phyloP scores from a whole-genome alignment of 2,113 vertebrate genomes.

The Shinisaurus crocodilurus region DNA sequence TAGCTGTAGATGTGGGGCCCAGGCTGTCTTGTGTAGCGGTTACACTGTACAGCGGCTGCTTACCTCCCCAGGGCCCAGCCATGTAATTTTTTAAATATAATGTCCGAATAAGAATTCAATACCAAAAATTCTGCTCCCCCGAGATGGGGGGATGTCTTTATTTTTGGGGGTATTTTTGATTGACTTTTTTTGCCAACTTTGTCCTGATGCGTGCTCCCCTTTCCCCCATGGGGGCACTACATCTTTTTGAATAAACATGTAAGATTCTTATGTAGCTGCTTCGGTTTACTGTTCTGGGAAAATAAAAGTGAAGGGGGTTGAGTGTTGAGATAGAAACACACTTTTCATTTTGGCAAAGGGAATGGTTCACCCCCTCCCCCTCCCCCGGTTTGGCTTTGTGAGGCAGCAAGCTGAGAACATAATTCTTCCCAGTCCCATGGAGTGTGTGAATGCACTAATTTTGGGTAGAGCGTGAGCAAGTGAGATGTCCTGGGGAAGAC shows the following conservation, averaged over 20 bases:
- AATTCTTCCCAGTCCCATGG: not conserved
- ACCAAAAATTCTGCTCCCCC: constrained; percentile 37
- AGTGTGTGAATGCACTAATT: not conserved
- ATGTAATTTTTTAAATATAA: constrained; percentile 32
- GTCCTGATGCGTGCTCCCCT: constrained; percentile 1
- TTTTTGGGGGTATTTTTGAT: constrained; percentile 46
- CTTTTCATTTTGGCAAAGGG: too few species aligned
- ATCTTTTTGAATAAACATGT: constrained; percentile 46
- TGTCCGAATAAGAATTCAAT: constrained; percentile 24
- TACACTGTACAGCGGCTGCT: constrained; percentile 54
- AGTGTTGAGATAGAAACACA: not conserved
- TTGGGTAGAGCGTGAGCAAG: not conserved
- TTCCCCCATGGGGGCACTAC: not conserved
- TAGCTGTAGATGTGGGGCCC: constrained; percentile 12
- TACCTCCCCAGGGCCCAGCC: constrained; percentile 30
- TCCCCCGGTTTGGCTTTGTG: not conserved
- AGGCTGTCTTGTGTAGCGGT: constrained; percentile 19
- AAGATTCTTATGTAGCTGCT: constrained; percentile 29
- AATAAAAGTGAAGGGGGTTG: not conserved
- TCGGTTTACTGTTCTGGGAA: not conserved
- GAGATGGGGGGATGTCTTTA: constrained; percentile 19
- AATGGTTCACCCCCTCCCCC: not conserved
- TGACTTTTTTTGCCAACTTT: constrained; percentile 31
- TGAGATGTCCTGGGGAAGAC: not conserved
- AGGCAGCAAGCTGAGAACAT: not conserved